phyloP scores from a whole-genome alignment of 2,113 vertebrate genomes.

The Engraulis encrasicolus region DNA sequence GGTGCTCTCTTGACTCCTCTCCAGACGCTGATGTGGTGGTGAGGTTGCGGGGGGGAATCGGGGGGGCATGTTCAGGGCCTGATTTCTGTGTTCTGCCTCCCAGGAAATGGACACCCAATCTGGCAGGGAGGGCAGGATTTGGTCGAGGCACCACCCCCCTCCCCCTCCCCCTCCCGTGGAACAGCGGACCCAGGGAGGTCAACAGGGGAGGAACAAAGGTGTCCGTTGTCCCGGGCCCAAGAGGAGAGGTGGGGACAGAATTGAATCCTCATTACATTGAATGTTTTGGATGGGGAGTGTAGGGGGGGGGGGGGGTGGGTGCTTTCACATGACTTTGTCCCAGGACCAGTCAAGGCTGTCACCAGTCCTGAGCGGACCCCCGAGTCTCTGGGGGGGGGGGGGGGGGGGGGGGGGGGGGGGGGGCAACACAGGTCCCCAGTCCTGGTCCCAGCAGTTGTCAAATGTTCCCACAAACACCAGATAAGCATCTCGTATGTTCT shows the following conservation, averaged over 20 bases:
- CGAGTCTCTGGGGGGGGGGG: no score
- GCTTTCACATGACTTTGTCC: no score
- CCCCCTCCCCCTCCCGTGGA: background rate
- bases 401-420: background rate
- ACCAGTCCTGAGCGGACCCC: no score
- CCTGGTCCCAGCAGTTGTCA: background rate
- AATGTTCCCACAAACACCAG: background rate
- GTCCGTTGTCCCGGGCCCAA: no score
- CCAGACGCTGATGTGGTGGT: slow-evolving; percentile 35
- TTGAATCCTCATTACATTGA: no score
- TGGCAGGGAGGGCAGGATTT: background rate
- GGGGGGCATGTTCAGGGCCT: background rate
- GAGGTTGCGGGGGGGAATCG: background rate
- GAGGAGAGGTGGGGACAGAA: no score
- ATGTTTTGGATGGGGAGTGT: no score
- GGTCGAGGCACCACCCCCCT: no score
- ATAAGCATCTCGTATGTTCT: background rate
- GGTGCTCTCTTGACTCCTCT: slow-evolving; percentile 45
- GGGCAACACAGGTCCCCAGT: background rate
- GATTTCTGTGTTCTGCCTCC: background rate
- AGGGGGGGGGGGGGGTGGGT: no score
- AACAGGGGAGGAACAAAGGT: no score
- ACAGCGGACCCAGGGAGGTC: no score
- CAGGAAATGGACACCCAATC: background rate
- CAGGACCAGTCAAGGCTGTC: no score